Base-by-base conservation (phyloP, 2,797 vertebrate genomes). In the Paguma larvata region DNA sequence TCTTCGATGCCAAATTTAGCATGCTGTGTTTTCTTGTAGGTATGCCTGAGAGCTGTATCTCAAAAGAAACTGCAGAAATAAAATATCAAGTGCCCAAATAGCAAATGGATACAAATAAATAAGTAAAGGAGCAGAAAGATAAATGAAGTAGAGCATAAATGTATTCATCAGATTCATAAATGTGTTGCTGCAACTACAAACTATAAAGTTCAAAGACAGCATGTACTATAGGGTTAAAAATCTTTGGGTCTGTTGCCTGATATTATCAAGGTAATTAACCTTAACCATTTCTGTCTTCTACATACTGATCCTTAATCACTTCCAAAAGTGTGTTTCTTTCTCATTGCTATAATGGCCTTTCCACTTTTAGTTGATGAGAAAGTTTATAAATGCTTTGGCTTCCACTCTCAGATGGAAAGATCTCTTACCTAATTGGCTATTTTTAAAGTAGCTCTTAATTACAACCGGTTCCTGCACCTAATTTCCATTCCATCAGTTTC, bases 401-500 rank as follows among this genome's bases (percentile, higher is more conserved):
- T 97, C 79, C 65, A 85, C 68, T 85, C 21, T 93, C 59, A 91
- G 48, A 93, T 62, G 70, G 9, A 92, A 97, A 94, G 59, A 62
- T 87, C 30, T 79, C 62, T 70, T 73, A 94, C 30, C 78, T 93
- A 86, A 92, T 83, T 75, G 63, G 25, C 18, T 92, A 12, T 48
- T 96, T 95, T 82, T 75, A 46, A 93, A 94, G 65, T 95, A 79
- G 72, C 8, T 92, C 48, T 72, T 95, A 95, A 95, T 93, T 95
- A 19, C 32, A 82, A 89, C 88, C 96, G 38, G 62, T 89, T 95
- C 30, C 90, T 85, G 38, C 51, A 89, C 83, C 9, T 86, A 56
- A 95, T 96, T 94, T 95, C 56, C 73, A 93, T 85, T 78, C 62
- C 12, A 92, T 87, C 73, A 41, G 5, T 88, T 96, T 85, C 14